Evolutionary conservation across 2,113 vertebrate genomes (phyloP).

Genomic region (Sinocyclocheilus anshuiensis): DNA sequence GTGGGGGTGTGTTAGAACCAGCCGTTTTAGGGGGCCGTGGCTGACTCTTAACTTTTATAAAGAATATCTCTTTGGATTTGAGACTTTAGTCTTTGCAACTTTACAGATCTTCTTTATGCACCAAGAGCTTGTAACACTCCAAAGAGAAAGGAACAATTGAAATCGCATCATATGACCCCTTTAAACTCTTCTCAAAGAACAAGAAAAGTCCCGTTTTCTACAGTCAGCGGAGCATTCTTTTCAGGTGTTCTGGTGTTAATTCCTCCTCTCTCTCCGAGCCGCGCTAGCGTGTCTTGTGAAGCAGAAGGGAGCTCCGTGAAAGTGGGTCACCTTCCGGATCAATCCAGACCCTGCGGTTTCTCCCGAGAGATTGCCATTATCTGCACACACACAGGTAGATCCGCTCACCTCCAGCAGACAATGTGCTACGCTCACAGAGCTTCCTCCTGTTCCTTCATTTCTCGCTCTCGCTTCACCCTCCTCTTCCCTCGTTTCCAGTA

Average conservation of each 20-base stretch:
- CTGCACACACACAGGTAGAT: slow-evolving; percentile 42
- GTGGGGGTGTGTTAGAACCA: too few relatives aligned
- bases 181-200: neutral
- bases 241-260: neutral
- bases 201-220: neutral
- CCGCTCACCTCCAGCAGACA: neutral
- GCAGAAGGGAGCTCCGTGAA: slow-evolving; percentile 62
- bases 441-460: neutral
- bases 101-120: too few relatives aligned
- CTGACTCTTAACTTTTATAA: too few relatives aligned
- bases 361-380: slow-evolving; percentile 48
- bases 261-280: neutral
- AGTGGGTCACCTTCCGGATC: slow-evolving; percentile 77
- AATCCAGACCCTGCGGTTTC: slow-evolving; percentile 55
- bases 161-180: too few relatives aligned
- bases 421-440: neutral
- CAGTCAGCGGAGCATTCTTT: neutral
- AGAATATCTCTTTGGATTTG: too few relatives aligned
- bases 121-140: too few relatives aligned
- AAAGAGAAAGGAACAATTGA: too few relatives aligned
- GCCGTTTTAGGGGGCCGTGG: too few relatives aligned
- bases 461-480: slow-evolving; percentile 30
- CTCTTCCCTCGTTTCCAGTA: slow-evolving; percentile 30
- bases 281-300: slow-evolving; percentile 64
- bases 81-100: too few relatives aligned